These are phyloP conservation scores for Alouatta palliata DNA, from an alignment of 2,113 vertebrate species.

Conservation along the genomic window DNA sequence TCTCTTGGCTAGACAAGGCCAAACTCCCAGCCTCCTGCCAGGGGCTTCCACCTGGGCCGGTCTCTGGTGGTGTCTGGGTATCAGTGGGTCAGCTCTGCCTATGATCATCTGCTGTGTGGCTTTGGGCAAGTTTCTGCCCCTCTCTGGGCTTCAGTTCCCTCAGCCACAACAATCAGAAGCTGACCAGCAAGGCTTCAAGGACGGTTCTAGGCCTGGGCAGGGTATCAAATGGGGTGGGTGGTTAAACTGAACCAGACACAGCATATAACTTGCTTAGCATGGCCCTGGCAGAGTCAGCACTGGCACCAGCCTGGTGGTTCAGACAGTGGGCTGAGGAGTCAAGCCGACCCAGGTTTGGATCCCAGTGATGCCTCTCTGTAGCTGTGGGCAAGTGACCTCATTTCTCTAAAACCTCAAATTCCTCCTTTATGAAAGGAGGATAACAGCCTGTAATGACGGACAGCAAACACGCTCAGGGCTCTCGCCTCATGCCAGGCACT, in stretches of 20 bases:
- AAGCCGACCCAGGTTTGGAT: slow-evolving; percentile 16
- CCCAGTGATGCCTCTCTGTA: neutral
- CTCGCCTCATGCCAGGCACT: neutral
- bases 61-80: neutral
- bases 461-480: neutral
- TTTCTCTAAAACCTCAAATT: slow-evolving; percentile 65
- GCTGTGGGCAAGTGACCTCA: slow-evolving; percentile 41
- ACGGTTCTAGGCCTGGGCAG: neutral
- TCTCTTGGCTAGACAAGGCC: neutral
- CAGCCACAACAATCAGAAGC: neutral
- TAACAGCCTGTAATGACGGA: neutral
- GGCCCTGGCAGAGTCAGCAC: neutral
- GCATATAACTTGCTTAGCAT: neutral
- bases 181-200: neutral
- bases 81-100: neutral
- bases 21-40: neutral
- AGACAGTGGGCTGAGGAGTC: neutral
- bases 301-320: neutral
- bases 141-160: slow-evolving; percentile 25
- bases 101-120: neutral
- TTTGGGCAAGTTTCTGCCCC: neutral
- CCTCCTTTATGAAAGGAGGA: neutral
- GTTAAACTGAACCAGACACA: neutral
- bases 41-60: neutral
- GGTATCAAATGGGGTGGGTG: neutral